Evolutionary conservation across 2,888 invertebrate species (phyloP).

Genomic region (Hydroisotoma schaefferi): DNA sequence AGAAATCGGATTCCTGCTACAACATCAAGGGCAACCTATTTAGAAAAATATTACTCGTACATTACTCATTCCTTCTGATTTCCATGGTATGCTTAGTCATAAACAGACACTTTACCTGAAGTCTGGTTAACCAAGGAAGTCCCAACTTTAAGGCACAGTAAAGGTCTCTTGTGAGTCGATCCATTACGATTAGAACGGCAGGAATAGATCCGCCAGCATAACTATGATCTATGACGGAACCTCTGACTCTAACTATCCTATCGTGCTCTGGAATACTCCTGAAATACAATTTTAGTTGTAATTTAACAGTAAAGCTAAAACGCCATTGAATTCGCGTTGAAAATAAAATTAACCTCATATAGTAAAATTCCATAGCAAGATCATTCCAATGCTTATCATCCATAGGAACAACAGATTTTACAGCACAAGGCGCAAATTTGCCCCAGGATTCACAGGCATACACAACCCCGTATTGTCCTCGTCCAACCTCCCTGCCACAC

Average conservation of each 20-base stretch:
- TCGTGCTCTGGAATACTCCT: conserved; percentile 67
- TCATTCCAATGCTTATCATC: conserved; percentile 88
- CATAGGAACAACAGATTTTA: conserved; percentile 82
- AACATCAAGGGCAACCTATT: conserved; percentile 76
- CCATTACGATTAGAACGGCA: conserved; percentile 77
- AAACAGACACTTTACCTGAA: conserved; percentile 53
- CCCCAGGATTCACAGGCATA: conserved; percentile 72
- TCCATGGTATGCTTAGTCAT: too few species aligned
- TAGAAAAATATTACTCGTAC: too few species aligned
- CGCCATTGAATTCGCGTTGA: neutral
- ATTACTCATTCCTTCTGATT: neutral
- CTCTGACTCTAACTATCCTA: conserved; percentile 69
- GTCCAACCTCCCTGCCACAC: conserved; percentile 58
- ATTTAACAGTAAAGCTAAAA: neutral
- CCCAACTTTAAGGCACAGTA: conserved; percentile 71
- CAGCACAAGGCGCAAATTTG: conserved; percentile 66
- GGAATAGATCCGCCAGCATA: conserved; percentile 67
- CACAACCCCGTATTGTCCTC: conserved; percentile 87
- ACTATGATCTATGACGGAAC: conserved; percentile 75
- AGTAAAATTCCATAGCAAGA: conserved; percentile 85
- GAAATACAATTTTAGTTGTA: neutral
- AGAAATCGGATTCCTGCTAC: conserved; percentile 82
- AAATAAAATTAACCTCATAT: conserved; percentile 63
- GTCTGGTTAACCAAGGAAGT: conserved; percentile 61
- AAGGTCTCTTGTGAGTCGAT: conserved; percentile 68